Evolutionary conservation across 2,797 vertebrate genomes (phyloP).

Genomic region (Notoglanidium macrostoma): DNA sequence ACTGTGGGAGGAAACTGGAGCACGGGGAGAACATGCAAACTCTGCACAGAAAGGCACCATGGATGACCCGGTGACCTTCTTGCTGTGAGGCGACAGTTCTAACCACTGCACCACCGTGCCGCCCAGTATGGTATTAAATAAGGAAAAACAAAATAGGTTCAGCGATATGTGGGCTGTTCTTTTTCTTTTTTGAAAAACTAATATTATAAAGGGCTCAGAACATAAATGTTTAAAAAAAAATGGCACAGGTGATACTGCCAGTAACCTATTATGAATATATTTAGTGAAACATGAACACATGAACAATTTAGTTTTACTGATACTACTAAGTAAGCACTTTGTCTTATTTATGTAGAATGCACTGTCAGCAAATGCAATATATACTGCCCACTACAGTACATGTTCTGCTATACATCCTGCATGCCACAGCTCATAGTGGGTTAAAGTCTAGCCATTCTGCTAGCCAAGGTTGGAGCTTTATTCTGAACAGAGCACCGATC

Average conservation of each 20-base stretch:
- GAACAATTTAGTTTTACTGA: background rate
- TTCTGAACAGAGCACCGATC: conserved; percentile 40
- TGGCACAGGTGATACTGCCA: background rate
- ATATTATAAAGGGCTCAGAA: background rate
- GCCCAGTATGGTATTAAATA: background rate
- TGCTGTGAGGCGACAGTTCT: too few relatives aligned
- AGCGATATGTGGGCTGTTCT: background rate
- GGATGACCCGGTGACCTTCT: too few relatives aligned
- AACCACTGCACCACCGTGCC: too few relatives aligned
- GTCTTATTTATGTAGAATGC: background rate
- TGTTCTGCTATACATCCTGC: background rate
- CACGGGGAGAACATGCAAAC: too few relatives aligned
- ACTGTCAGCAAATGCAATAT: too few relatives aligned
- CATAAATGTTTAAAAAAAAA: background rate
- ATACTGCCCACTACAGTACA: background rate
- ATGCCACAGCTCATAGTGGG: conserved; percentile 61
- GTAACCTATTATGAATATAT: background rate
- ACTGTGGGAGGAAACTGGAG: too few relatives aligned
- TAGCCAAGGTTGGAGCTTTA: conserved; percentile 41
- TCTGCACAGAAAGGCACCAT: too few relatives aligned
- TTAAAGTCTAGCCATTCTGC: conserved; percentile 62
- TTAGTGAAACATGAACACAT: background rate
- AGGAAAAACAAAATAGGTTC: background rate
- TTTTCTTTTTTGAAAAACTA: background rate
- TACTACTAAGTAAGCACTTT: background rate